Evolutionary conservation across 2,797 vertebrate genomes (phyloP).

Genomic region (Fistularia commersonii): DNA sequence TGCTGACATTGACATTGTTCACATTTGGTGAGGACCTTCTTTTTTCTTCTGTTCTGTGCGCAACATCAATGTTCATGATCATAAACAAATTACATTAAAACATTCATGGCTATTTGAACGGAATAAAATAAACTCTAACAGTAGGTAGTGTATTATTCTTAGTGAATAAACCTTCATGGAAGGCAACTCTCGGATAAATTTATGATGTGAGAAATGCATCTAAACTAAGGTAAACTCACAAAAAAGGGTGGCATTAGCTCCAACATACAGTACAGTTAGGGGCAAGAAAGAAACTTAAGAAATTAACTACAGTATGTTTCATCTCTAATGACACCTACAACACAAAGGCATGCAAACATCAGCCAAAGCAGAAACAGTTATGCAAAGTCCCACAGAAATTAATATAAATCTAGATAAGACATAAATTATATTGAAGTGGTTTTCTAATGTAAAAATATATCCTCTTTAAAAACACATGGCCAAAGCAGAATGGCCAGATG

Average conservation of each 20-base stretch:
- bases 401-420: conserved; percentile 59
- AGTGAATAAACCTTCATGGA: conserved; percentile 77
- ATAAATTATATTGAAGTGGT: conserved; percentile 48
- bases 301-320: conserved; percentile 19
- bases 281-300: conserved; percentile 9
- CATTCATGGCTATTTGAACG: conserved; percentile 17
- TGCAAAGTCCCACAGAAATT: conserved; percentile 9
- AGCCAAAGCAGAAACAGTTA: not conserved
- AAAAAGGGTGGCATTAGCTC: conserved; percentile 15
- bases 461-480: conserved; percentile 36
- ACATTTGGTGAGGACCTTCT: conserved; percentile 25
- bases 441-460: conserved; percentile 40
- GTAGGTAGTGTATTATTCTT: conserved; percentile 53
- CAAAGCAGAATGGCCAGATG: conserved; percentile 22
- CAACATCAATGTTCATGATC: conserved; percentile 12
- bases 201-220: conserved; percentile 36
- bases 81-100: no score
- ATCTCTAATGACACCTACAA: conserved; percentile 21
- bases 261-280: conserved; percentile 24
- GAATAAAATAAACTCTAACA: conserved; percentile 14
- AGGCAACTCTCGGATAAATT: conserved; percentile 60
- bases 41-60: conserved; percentile 10
- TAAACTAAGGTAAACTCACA: conserved; percentile 24
- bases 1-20: conserved; percentile 46
- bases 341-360: conserved; percentile 38